A percentile compares a stretch with the other conserved stretches of the same genome.
Conservation (phyloP, 35 echinoderm and acorn worm species). For the Ptychodera flava region DNA sequence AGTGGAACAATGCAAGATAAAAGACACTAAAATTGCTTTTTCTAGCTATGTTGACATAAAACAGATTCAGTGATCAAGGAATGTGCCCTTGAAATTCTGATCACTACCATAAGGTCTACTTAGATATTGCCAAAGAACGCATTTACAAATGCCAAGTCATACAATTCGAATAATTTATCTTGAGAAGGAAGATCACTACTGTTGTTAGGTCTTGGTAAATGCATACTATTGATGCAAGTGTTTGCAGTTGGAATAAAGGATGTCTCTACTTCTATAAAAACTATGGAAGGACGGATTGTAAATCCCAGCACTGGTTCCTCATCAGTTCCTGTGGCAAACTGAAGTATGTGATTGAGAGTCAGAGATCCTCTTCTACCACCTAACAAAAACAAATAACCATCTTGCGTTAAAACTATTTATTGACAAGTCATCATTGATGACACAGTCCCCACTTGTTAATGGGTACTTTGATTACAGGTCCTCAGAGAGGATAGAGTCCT, state of each 20-base stretch:
- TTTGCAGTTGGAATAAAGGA: conserved; percentile 12
- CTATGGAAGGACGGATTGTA: background rate
- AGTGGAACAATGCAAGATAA: too few relatives aligned
- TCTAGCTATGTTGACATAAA: too few relatives aligned
- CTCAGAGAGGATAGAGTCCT: too few relatives aligned
- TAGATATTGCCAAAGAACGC: conserved; percentile 11
- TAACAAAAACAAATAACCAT: background rate
- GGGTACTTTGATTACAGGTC: too few relatives aligned
- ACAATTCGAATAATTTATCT: background rate
- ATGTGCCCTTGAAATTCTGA: too few relatives aligned
- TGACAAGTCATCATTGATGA: too few relatives aligned
- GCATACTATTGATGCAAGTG: background rate
- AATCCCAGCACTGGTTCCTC: conserved; percentile 12
- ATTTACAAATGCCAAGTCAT: conserved; percentile 14
- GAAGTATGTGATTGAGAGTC: background rate
- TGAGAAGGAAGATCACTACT: background rate
- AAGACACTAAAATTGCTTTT: too few relatives aligned
- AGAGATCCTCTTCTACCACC: conserved; percentile 15
- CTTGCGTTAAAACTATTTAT: background rate
- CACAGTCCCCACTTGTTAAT: too few relatives aligned
- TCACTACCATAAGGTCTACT: too few relatives aligned
- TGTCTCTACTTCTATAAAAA: background rate
- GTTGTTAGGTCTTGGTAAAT: background rate
- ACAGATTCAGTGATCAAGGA: too few relatives aligned
- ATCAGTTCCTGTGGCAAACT: conserved; percentile 15